A percentile compares a stretch with the other conserved stretches of the same genome.
phyloP scores from a whole-genome alignment of 2,113 vertebrate genomes.

The Oxyura jamaicensis region DNA sequence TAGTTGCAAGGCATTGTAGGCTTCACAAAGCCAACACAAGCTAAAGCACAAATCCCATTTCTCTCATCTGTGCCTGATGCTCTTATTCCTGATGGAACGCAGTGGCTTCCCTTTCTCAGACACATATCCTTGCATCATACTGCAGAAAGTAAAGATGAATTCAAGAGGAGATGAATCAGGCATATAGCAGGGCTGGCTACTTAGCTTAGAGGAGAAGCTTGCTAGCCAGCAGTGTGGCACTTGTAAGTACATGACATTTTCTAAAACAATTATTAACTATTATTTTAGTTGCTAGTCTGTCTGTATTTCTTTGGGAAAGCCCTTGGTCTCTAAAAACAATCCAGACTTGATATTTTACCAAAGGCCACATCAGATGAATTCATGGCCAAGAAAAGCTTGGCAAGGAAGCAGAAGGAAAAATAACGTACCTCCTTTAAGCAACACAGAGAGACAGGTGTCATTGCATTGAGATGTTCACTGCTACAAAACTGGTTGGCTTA shows the following conservation, averaged over 20 bases:
- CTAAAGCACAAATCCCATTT: neutral
- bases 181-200: no score
- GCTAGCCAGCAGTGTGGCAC: neutral
- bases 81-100: neutral
- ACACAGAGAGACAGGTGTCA: neutral
- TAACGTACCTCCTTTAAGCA: neutral
- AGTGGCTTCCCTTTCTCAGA: neutral
- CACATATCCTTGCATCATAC: fast-evolving
- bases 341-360: neutral
- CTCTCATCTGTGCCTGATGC: neutral
- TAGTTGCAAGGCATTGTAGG: neutral
- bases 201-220: no score
- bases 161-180: neutral
- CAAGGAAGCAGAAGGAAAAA: neutral
- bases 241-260: neutral
- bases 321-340: neutral
- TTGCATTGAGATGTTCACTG: neutral
- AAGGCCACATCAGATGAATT: neutral
- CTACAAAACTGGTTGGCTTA: neutral
- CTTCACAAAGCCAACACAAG: neutral
- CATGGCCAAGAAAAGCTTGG: neutral
- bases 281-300: neutral
- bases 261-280: neutral
- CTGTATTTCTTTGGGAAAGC: neutral
- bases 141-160: neutral